Evolutionary conservation across 2,888 invertebrate species (phyloP), one percentile per base, ranked within the genome.

Genomic region (Aphodius sticticus): DNA sequence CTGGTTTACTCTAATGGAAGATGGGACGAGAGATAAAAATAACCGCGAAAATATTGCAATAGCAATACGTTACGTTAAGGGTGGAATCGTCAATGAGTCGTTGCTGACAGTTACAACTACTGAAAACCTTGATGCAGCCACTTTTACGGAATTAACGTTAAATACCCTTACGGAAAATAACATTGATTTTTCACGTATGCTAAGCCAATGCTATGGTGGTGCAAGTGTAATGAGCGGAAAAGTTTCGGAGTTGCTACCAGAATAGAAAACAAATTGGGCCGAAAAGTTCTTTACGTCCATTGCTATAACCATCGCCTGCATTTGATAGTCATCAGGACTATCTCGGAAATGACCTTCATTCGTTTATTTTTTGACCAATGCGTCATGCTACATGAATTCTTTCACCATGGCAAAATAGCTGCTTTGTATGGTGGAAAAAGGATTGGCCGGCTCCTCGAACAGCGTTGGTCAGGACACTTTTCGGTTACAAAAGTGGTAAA

Each of bases 401-500:
- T 79, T 26, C 14, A 69, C 74, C 71, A 35, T 76, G 79, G 77
- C 53, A 53, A 53, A 53, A 53, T 53, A 53, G 53, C 53, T 53
- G 53, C 79, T 26, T 69, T 79, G 53, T 81, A 81, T 76, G 69
- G 9, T 16, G 81, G 81, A 53, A 76, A 81, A 70, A 35, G 16
- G 26, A 78, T 81, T 76, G 74, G 76, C 14, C 78, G 80, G 37
- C 77, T 79, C 69, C 70, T 81, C 16, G 72, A 79, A 77, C 81
- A 81, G 16, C 76, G 79, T 16, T 81, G 81, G 79, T 80, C 77
- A 16, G 77, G 69, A 70, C 79, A 81, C 70, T 79, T 81, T 69
- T 69, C 71, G n/a, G 77, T 81, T 80, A 78, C 78, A 80, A 80
- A 81, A 76, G 79, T 81, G 36, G 74, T 81, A 79, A 35, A 76